Conservation (phyloP, 2,888 invertebrate species). For the Apocheima hispidaria region DNA sequence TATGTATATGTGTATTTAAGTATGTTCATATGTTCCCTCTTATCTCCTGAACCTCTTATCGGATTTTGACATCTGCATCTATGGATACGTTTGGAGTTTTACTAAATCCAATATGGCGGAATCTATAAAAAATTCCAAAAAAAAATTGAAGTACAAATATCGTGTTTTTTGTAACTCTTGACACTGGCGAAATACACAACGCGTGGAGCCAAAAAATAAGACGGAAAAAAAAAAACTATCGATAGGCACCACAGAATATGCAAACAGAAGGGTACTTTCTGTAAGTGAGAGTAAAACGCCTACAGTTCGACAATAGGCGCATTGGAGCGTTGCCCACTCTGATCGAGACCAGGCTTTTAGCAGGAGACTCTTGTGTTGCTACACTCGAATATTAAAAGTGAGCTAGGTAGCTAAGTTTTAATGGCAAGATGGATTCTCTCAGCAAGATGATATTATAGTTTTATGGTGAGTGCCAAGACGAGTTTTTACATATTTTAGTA, state of each 20-base stretch:
- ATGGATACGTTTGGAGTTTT: no score
- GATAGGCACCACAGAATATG: conserved; percentile 35
- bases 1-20: no score
- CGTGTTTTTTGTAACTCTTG: no score
- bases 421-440: not conserved
- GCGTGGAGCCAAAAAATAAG: no score
- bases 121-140: no score
- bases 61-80: no score
- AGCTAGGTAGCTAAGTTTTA: not conserved
- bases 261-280: conserved; percentile 37
- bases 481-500: no score
- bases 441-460: not conserved
- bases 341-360: conserved; percentile 22
- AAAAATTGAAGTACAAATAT: no score
- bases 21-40: no score
- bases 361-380: conserved; percentile 4
- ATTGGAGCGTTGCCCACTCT: conserved; percentile 24
- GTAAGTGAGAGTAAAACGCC: conserved; percentile 31
- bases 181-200: no score
- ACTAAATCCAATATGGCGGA: no score
- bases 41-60: no score
- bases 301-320: conserved; percentile 31
- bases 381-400: conserved; percentile 18
- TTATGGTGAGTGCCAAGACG: not conserved
- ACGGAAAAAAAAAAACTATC: conserved; percentile 17